Base-by-base conservation (phyloP, 2,797 vertebrate genomes). In the Somateria mollissima region DNA sequence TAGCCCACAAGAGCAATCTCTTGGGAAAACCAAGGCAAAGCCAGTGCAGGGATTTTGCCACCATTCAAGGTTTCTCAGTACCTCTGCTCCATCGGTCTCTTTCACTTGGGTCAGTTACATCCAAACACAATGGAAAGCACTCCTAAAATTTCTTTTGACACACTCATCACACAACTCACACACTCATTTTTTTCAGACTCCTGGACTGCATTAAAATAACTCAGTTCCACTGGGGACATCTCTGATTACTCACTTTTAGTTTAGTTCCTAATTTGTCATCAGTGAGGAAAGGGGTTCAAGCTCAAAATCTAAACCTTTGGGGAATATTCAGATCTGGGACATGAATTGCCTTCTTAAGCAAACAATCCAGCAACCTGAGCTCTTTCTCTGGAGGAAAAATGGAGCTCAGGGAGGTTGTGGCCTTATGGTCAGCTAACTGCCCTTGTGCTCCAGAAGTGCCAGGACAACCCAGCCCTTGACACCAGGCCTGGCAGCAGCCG, bases 151-250 rank as follows among this genome's bases (percentile, higher is more conserved):
- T 93, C 36, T 61, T 17, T 74, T 85, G 49, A 78, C 64, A 30
- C 67, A 34, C 41, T 78, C 69, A 89, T 75, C 75, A 80, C 39
- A 60, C 14, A 90, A 18, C 11, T 80, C 39, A 72, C 60, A 57
- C 3, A 34, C 11, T 64, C 5, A 8, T 28, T 22, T 56, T 92
- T 92, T 80, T 74, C 27, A 22, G 11, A 73, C 28, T 72, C 85
- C 87, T 94, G 89, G 87, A 85, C 49, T 91, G 47, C 34, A 83
- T 85, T 89, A 89, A 91, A 95, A 96, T 91, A 87, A 61, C 30
- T 85, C 3, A 0, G 28, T 87, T 61, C 37, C 87, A 51, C 65
- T n/a, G 14, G 58, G 49, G 70, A 67, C 51, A 66, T 77, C 49
- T 95, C 62, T 81, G 69, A 72, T 94, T 85, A 75, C 72, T 81